A percentile compares a stretch with the other conserved stretches of the same genome.
phyloP scores from a whole-genome alignment of 1,140 invertebrate genomes.

The Thaumetopoea pityocampa region DNA sequence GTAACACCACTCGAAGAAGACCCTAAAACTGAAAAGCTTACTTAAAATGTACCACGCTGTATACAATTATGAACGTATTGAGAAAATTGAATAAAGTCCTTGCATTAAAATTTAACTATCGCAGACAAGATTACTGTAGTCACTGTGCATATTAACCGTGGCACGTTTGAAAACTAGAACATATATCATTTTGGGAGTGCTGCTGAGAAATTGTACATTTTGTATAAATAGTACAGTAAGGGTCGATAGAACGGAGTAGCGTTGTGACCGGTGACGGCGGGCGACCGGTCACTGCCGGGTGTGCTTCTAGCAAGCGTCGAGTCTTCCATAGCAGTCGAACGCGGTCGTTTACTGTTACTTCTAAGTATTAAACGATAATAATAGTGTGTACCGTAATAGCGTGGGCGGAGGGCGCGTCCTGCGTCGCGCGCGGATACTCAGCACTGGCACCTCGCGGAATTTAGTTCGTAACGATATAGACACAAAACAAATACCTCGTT shows the following conservation, averaged over 20 bases:
- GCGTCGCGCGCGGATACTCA: slow-evolving; percentile 33
- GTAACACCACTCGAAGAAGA: too few species aligned
- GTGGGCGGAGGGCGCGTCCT: slow-evolving; percentile 46
- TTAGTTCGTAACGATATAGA: slow-evolving; percentile 62
- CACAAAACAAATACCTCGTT: slow-evolving; percentile 72
- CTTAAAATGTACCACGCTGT: too few species aligned
- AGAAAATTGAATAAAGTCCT: too few species aligned
- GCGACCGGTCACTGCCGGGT: slow-evolving; percentile 65
- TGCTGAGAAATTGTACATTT: slow-evolving; percentile 71
- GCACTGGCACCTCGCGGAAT: slow-evolving; percentile 43
- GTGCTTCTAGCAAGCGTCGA: slow-evolving; percentile 71
- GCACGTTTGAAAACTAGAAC: slow-evolving; percentile 39
- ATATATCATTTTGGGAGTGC: slow-evolving; percentile 45
- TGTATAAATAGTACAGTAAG: slow-evolving; percentile 70
- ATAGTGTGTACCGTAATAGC: slow-evolving; percentile 67
- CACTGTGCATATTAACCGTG: slow-evolving; percentile 27
- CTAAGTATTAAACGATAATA: slow-evolving; percentile 75
- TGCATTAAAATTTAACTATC: too few species aligned
- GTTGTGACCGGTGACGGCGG: slow-evolving; percentile 58
- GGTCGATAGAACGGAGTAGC: slow-evolving; percentile 53
- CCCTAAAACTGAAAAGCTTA: too few species aligned
- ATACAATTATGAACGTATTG: too few species aligned
- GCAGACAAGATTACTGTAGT: slow-evolving; percentile 27
- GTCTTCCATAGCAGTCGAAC: slow-evolving; percentile 73
- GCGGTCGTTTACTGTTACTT: slow-evolving; percentile 58